These are phyloP conservation scores for Corythornis leucogaster DNA, from an alignment of 2,797 vertebrate genomes.

Conservation along the genomic window DNA sequence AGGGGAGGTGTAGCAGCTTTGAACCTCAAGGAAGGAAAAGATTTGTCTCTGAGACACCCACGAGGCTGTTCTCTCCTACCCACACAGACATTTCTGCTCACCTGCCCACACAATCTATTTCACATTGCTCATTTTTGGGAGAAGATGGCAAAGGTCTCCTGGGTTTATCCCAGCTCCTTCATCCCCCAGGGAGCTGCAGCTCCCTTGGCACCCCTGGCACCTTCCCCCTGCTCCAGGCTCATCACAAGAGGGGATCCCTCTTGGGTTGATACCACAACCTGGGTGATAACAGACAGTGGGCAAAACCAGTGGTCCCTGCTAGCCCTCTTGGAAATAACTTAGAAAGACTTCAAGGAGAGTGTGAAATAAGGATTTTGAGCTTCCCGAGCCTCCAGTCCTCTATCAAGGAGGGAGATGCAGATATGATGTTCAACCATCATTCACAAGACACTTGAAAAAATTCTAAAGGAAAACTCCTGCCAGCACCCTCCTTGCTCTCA, in stretches of 20 bases:
- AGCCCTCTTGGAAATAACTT: neutral
- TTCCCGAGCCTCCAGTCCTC: neutral
- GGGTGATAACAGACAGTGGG: rapidly evolving
- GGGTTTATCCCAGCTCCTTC: neutral
- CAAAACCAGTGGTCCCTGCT: neutral
- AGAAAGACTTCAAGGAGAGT: neutral
- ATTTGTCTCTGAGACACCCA: neutral
- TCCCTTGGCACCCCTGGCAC: rapidly evolving
- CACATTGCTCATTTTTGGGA: neutral
- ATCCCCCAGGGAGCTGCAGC: neutral
- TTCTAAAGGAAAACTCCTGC: constrained; percentile 29
- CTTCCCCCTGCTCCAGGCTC: rapidly evolving
- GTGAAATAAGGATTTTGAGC: neutral
- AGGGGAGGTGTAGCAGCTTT: neutral
- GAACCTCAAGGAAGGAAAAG: neutral
- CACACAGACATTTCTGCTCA: rapidly evolving
- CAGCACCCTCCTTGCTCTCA: neutral
- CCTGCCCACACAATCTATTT: neutral
- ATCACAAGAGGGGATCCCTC: neutral
- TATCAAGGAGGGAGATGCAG: neutral
- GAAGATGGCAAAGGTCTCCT: neutral
- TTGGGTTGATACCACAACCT: neutral
- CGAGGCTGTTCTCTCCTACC: rapidly evolving
- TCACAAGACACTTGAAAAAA: neutral
- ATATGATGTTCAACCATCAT: neutral